A percentile compares a stretch with the other conserved stretches of the same genome.
Evolutionary conservation across 2,888 invertebrate species (phyloP).

Genomic region (Autographa gamma): DNA sequence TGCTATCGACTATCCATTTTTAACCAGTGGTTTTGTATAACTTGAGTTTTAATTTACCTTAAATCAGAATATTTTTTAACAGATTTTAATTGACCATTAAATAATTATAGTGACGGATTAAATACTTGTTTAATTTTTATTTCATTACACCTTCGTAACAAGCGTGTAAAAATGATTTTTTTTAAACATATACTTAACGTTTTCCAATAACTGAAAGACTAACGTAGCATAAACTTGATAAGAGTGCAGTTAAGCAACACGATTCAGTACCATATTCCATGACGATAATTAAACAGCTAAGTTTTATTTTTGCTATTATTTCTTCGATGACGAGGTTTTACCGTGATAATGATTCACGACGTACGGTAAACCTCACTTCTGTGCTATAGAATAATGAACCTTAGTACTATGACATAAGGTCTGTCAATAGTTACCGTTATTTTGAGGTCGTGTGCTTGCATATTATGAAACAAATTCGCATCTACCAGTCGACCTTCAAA

Average conservation of each 20-base stretch:
- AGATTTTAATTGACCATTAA: no score
- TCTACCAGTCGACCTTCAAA: background rate
- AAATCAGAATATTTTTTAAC: no score
- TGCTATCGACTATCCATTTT: no score
- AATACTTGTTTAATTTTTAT: no score
- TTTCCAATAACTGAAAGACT: background rate
- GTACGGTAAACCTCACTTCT: background rate
- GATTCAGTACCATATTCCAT: background rate
- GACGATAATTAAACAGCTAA: slow-evolving; percentile 6
- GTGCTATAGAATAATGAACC: background rate
- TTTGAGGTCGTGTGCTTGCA: background rate
- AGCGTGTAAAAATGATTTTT: background rate
- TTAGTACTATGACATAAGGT: background rate
- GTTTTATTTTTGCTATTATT: background rate
- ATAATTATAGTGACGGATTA: no score
- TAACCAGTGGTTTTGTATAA: no score
- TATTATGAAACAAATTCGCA: background rate
- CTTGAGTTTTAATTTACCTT: no score
- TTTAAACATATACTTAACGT: background rate
- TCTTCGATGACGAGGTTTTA: background rate
- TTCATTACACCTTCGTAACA: background rate
- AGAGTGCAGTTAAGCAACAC: background rate
- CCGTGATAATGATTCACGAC: background rate
- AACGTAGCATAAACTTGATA: background rate
- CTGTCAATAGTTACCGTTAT: background rate